Evolutionary conservation across 2,113 vertebrate species (phyloP).

Genomic region (Nothobranchius furzeri): DNA sequence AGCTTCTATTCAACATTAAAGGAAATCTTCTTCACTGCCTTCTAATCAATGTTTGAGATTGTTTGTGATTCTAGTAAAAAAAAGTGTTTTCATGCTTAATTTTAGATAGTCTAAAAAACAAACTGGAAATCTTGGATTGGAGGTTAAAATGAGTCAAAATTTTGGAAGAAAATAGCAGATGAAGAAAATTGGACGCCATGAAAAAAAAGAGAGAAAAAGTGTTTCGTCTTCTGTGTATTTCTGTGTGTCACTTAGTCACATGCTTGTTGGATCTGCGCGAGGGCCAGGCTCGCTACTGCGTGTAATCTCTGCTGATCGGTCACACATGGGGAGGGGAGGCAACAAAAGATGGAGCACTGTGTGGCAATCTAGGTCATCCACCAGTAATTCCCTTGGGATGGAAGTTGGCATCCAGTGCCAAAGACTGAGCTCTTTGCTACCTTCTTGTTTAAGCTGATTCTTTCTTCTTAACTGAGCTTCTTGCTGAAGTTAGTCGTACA

Average conservation of each 20-base stretch:
- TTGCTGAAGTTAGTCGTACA: too few relatives aligned
- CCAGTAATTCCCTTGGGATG: constrained; percentile 60
- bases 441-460: neutral
- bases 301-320: constrained; percentile 64
- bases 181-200: constrained; percentile 1
- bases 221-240: constrained; percentile 27
- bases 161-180: too few relatives aligned
- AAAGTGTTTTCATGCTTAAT: too few relatives aligned
- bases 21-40: neutral
- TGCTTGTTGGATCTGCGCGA: constrained; percentile 50
- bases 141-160: too few relatives aligned
- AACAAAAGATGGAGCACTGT: constrained; percentile 21
- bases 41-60: neutral
- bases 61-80: too few relatives aligned
- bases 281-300: constrained; percentile 56
- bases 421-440: constrained; percentile 50
- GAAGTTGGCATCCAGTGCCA: constrained; percentile 40
- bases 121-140: too few relatives aligned
- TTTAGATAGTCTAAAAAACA: too few relatives aligned
- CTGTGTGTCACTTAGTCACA: constrained; percentile 62
- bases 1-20: constrained; percentile 5
- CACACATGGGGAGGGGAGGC: constrained; percentile 10
- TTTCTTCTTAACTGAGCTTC: too few relatives aligned
- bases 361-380: constrained; percentile 67
- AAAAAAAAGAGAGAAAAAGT: neutral